Conservation (phyloP, 2,797 vertebrate species). For the Gobio occitaniae region DNA sequence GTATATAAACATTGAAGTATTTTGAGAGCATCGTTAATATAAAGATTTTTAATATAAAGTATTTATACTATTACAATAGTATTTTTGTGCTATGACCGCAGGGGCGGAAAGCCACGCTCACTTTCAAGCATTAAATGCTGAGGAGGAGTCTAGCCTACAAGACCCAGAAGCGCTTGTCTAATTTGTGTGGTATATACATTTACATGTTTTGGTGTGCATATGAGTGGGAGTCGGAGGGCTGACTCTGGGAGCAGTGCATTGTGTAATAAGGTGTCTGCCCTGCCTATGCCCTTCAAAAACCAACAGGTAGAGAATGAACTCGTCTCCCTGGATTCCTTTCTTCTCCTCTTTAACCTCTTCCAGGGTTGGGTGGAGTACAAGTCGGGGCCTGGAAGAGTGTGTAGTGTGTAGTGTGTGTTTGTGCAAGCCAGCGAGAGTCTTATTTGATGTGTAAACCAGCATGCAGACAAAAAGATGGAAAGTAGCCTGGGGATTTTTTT, state of each 20-base stretch:
- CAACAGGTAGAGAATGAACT: constrained; percentile 33
- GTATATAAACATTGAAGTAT: too few species aligned
- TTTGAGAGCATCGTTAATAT: not conserved
- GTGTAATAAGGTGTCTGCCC: not conserved
- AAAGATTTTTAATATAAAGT: not conserved
- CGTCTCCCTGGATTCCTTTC: constrained; percentile 70
- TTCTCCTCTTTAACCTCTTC: constrained; percentile 57
- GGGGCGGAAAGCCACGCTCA: too few species aligned
- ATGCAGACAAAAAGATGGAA: not conserved
- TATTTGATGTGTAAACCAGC: not conserved
- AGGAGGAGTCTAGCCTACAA: too few species aligned
- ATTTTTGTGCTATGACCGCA: too few species aligned
- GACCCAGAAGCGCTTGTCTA: too few species aligned
- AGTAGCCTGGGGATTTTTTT: not conserved
- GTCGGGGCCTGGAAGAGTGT: constrained; percentile 13
- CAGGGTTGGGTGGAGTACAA: constrained; percentile 63
- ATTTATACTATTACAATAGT: not conserved
- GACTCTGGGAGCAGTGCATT: not conserved
- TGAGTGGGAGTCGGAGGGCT: not conserved
- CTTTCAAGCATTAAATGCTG: too few species aligned
- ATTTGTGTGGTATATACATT: too few species aligned
- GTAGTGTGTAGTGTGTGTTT: not conserved
- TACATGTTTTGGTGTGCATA: not conserved
- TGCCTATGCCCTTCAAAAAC: not conserved
- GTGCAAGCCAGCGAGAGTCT: not conserved